These are phyloP conservation scores for Paradisaea rubra DNA, from an alignment of 2,113 vertebrate genomes.

Conservation along the genomic window DNA sequence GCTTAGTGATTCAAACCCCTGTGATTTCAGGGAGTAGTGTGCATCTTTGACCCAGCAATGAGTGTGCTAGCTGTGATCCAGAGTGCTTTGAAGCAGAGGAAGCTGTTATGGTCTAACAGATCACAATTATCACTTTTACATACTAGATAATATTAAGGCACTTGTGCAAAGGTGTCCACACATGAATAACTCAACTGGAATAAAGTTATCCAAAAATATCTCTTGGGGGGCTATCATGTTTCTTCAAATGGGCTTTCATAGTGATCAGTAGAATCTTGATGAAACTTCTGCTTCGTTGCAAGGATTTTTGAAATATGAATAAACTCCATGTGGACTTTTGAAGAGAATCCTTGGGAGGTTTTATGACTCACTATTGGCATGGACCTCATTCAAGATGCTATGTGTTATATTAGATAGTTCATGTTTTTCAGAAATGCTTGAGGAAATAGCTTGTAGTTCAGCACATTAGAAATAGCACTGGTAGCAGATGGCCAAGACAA, in stretches of 20 bases:
- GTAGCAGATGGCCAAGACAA: conserved; percentile 6
- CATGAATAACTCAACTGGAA: not conserved
- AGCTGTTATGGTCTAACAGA: not conserved
- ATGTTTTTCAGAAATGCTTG: not conserved
- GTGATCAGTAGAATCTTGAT: not conserved
- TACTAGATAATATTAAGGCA: not conserved
- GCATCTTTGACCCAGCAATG: not conserved
- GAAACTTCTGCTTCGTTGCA: not conserved
- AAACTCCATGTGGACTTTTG: not conserved
- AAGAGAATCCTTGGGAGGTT: not conserved
- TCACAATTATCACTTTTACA: not conserved
- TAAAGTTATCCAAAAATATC: not conserved
- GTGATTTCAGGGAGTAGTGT: not conserved
- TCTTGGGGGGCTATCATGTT: not conserved
- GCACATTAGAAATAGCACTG: not conserved
- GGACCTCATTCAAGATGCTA: not conserved
- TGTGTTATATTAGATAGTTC: not conserved
- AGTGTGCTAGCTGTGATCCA: not conserved
- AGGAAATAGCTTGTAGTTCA: not conserved
- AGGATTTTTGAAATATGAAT: not conserved
- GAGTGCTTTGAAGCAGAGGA: not conserved
- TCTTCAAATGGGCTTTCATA: not conserved
- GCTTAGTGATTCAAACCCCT: not conserved
- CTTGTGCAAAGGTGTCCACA: not conserved
- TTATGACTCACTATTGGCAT: not conserved